Percentiles rank a stretch among this genome's conserved stretches.
phyloP scores from a whole-genome alignment of 2,888 invertebrate genomes.

The Orgyia antiqua region DNA sequence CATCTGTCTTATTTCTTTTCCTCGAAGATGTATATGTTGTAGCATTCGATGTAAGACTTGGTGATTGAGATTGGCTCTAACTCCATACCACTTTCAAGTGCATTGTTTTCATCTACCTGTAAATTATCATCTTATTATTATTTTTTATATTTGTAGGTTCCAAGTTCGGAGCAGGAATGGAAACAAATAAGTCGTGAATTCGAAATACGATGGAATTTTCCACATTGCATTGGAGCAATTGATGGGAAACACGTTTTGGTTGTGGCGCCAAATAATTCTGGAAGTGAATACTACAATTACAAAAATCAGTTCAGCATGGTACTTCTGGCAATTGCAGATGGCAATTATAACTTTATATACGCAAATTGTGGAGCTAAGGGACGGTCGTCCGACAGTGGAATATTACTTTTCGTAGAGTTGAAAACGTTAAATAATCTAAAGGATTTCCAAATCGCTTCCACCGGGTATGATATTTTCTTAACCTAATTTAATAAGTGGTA shows the following conservation, averaged over 20 bases:
- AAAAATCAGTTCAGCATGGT: slow-evolving; percentile 6
- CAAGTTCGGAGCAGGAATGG: slow-evolving; percentile 18
- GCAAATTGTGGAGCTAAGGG: slow-evolving; percentile 19
- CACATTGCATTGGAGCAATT: background rate
- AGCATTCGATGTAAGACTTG: slow-evolving; percentile 18
- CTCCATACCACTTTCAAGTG: slow-evolving; percentile 10
- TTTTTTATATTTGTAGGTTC: slow-evolving; percentile 22
- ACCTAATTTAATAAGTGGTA: too few relatives aligned
- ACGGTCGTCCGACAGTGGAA: slow-evolving; percentile 23
- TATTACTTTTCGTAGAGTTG: too few relatives aligned
- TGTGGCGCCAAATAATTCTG: background rate
- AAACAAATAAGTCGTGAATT: slow-evolving; percentile 13
- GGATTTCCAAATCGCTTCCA: too few relatives aligned
- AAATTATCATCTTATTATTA: slow-evolving; percentile 15
- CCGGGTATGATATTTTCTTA: too few relatives aligned
- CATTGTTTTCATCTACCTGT: slow-evolving; percentile 16
- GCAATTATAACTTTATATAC: slow-evolving; percentile 20
- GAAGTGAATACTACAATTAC: slow-evolving; percentile 1
- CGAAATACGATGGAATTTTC: slow-evolving; percentile 14
- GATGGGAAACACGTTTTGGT: background rate
- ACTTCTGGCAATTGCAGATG: slow-evolving; percentile 13
- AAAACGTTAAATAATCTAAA: too few relatives aligned
- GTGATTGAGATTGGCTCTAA: slow-evolving; percentile 23
- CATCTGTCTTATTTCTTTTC: slow-evolving; percentile 24
- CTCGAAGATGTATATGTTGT: slow-evolving; percentile 20